These are phyloP conservation scores for Microdon myrmicae DNA, from an alignment of 2,888 invertebrate genomes.

Conservation along the genomic window DNA sequence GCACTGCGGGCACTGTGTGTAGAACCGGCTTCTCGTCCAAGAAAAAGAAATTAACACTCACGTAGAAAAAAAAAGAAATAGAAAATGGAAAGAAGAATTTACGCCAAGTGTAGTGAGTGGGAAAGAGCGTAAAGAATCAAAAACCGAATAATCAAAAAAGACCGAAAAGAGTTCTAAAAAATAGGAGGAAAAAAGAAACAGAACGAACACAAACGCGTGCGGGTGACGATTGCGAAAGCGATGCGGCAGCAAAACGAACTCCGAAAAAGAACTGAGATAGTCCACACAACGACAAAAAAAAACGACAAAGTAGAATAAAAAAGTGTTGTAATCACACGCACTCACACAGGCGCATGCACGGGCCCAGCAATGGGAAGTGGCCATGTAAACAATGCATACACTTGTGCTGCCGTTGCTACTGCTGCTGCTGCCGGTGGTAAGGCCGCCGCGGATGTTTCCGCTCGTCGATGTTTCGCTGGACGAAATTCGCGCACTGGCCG, in stretches of 20 bases:
- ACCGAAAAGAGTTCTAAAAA: constrained; percentile 53
- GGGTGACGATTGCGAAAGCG: constrained; percentile 36
- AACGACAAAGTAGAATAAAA: constrained; percentile 17
- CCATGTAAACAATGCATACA: constrained; percentile 47
- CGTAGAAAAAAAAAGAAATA: constrained; percentile 47
- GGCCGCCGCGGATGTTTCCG: too few species aligned
- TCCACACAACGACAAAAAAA: constrained; percentile 37
- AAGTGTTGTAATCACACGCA: too few species aligned
- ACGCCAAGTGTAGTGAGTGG: constrained; percentile 36
- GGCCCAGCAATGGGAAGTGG: too few species aligned
- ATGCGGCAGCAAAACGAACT: constrained; percentile 19
- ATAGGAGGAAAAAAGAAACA: constrained; percentile 55
- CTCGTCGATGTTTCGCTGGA: too few species aligned
- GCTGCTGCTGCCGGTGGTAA: constrained; percentile 1
- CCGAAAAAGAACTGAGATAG: constrained; percentile 53
- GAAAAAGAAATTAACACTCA: constrained; percentile 55
- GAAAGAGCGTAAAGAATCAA: constrained; percentile 34
- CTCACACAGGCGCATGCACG: too few species aligned
- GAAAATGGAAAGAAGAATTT: too few species aligned
- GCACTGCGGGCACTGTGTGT: constrained; percentile 35
- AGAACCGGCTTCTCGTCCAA: constrained; percentile 37
- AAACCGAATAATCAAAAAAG: constrained; percentile 51
- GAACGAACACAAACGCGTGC: constrained; percentile 46
- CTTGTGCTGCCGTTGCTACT: constrained; percentile 50
- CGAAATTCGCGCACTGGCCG: too few species aligned